Percentiles rank a stretch among this genome's conserved stretches.
Conservation (phyloP, 1,140 invertebrate species). For the Nephila pilipes region DNA sequence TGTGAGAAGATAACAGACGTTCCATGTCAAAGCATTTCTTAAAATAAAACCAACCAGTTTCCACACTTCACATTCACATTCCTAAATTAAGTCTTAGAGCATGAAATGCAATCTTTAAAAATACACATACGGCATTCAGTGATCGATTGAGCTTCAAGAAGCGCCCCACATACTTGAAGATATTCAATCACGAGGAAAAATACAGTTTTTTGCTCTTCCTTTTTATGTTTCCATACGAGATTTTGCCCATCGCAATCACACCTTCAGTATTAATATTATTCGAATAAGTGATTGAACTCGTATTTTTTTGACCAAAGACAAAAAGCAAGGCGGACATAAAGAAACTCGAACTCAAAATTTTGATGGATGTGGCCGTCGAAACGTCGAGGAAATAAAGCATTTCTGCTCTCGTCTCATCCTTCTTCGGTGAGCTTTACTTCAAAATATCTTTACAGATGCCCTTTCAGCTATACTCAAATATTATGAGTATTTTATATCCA, state of each 20-base stretch:
- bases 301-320: slow-evolving; percentile 26
- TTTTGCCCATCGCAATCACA: slow-evolving; percentile 2
- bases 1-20: too few relatives aligned
- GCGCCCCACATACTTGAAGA: background rate
- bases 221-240: background rate
- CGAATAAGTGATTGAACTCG: slow-evolving; percentile 10
- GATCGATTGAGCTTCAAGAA: background rate
- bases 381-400: slow-evolving; percentile 42
- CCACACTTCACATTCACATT: background rate
- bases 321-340: slow-evolving; percentile 33
- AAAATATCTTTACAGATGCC: slow-evolving; percentile 10
- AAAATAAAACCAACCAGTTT: background rate
- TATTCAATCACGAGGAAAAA: slow-evolving; percentile 26
- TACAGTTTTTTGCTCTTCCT: background rate
- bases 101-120: background rate
- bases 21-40: too few relatives aligned
- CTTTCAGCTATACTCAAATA: background rate
- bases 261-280: slow-evolving; percentile 14
- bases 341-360: slow-evolving; percentile 32
- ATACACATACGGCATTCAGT: background rate
- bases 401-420: background rate
- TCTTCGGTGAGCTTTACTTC: background rate
- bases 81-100: background rate
- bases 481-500: background rate
- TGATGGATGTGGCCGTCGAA: slow-evolving; percentile 42